These are phyloP conservation scores for Trachymyrmex septentrionalis DNA, from an alignment of 1,140 invertebrate species.

Conservation along the genomic window DNA sequence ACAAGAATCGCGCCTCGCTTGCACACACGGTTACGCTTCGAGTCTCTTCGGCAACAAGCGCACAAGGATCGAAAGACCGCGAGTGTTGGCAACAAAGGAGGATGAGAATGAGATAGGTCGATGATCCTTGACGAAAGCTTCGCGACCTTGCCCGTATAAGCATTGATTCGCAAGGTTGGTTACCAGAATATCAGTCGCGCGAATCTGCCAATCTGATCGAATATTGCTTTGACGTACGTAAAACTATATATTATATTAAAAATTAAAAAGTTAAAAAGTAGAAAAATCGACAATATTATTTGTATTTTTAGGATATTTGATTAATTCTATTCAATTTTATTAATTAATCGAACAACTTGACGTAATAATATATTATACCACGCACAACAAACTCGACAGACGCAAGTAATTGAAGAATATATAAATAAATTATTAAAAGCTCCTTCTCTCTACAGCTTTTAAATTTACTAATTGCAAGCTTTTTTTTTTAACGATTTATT, in stretches of 20 bases:
- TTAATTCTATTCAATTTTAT: slow-evolving; percentile 33
- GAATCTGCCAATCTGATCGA: neutral
- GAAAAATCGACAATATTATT: neutral
- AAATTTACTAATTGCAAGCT: neutral
- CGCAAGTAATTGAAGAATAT: neutral
- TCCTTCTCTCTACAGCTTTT: neutral
- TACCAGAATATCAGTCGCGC: neutral
- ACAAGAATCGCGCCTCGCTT: slow-evolving; percentile 57
- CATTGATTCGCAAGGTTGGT: slow-evolving; percentile 34
- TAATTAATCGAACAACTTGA: slow-evolving; percentile 11
- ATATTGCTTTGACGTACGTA: neutral
- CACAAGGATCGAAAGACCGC: slow-evolving; percentile 43
- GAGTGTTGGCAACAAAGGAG: slow-evolving; percentile 52
- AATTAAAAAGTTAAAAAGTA: neutral
- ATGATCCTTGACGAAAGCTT: slow-evolving; percentile 65
- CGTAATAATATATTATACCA: neutral
- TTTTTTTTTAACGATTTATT: neutral
- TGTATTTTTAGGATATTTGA: slow-evolving; percentile 12
- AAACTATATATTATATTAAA: neutral
- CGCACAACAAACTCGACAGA: no score
- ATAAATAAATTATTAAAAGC: neutral
- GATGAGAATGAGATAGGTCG: slow-evolving; percentile 43
- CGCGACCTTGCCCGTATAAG: slow-evolving; percentile 61
- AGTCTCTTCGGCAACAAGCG: slow-evolving; percentile 52
- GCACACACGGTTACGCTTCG: slow-evolving; percentile 37